Evolutionary conservation across 2,888 invertebrate species (phyloP).

Genomic region (Sepioteuthis lessoniana): DNA sequence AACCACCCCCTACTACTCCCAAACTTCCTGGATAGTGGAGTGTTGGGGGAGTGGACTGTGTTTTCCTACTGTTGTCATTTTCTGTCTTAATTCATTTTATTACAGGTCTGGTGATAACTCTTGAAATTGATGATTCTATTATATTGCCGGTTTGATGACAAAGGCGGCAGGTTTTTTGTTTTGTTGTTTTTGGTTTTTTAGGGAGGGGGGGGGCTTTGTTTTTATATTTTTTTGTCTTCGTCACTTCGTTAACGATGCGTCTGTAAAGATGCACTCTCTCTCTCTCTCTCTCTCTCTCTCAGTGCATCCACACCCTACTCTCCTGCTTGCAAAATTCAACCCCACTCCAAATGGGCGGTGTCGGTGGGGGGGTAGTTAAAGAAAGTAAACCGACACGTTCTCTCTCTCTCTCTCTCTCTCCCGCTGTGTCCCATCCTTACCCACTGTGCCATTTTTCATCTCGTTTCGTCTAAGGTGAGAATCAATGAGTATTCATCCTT

Average conservation of each 20-base stretch:
- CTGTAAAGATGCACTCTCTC: neutral
- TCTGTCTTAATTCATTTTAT: neutral
- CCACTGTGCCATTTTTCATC: neutral
- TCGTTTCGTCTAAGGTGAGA: neutral
- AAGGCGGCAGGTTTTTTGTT: neutral
- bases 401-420: neutral
- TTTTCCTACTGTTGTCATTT: neutral
- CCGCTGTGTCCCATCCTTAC: neutral
- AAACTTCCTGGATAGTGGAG: neutral
- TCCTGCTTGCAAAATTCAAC: too few species aligned
- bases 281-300: neutral
- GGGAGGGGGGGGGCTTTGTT: too few species aligned
- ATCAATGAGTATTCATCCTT: neutral
- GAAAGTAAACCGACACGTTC: neutral
- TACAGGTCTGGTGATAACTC: neutral
- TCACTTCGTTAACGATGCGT: neutral
- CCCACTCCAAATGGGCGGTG: neutral
- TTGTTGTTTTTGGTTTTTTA: too few species aligned
- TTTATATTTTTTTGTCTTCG: neutral
- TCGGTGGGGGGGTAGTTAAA: neutral
- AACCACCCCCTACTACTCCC: neutral
- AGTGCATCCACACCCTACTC: neutral
- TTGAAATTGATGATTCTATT: neutral
- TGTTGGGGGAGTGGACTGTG: neutral
- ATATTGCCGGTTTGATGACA: neutral